Evolutionary conservation across 2,797 vertebrate genomes (phyloP).

Genomic region (Lutjanus campechanus): DNA sequence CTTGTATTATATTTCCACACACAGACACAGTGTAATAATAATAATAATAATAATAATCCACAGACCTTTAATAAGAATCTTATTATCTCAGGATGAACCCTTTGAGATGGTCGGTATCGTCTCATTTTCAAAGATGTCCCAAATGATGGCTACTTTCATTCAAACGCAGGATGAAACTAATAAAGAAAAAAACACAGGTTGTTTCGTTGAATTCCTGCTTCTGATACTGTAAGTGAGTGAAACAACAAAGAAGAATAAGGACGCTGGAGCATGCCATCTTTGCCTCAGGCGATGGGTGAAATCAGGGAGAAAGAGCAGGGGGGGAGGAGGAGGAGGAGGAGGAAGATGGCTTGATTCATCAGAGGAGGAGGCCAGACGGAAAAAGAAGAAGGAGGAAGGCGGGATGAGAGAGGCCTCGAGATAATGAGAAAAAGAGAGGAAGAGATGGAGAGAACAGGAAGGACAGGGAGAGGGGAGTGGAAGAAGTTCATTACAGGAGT

Average conservation of each 20-base stretch:
- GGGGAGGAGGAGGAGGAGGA: background rate
- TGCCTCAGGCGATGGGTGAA: slow-evolving; percentile 43
- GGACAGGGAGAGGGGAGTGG: background rate
- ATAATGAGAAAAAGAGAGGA: background rate
- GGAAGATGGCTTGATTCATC: slow-evolving; percentile 6
- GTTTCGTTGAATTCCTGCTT: background rate
- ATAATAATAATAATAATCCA: background rate
- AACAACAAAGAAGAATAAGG: slow-evolving; percentile 24
- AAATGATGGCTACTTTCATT: background rate
- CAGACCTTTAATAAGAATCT: background rate
- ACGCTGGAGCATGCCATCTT: background rate
- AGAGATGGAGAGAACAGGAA: background rate
- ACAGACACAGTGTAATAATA: background rate
- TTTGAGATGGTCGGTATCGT: too few relatives aligned
- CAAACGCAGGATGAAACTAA: background rate
- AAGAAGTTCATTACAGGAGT: background rate
- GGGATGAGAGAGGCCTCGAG: background rate
- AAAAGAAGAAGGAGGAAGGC: background rate
- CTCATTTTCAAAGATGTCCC: too few relatives aligned
- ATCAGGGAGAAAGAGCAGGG: slow-evolving; percentile 31
- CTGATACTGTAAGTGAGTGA: background rate
- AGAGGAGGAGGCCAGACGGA: background rate
- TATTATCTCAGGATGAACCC: too few relatives aligned
- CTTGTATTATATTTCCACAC: too few relatives aligned
- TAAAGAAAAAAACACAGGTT: background rate